phyloP scores from a whole-genome alignment of 2,113 vertebrate species.

The Odocoileus virginianus region DNA sequence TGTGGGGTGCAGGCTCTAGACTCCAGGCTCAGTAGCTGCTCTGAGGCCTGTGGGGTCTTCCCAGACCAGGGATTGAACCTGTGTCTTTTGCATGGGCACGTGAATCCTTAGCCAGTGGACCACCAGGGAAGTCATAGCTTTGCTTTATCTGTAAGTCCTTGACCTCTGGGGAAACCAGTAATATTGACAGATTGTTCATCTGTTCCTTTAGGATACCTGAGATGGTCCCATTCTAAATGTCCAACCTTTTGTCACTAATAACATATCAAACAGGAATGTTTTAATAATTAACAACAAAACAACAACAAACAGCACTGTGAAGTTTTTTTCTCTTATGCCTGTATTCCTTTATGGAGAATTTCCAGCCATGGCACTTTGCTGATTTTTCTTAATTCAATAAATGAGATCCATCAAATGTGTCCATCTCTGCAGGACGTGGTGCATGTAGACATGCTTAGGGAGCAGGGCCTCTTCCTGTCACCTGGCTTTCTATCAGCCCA shows the following conservation, averaged over 20 bases:
- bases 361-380: background rate
- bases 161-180: background rate
- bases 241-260: background rate
- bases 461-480: background rate
- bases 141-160: background rate
- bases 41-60: background rate
- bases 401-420: background rate
- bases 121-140: background rate
- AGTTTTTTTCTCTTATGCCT: background rate
- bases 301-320: background rate
- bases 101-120: background rate
- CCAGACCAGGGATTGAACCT: background rate
- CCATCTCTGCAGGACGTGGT: background rate
- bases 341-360: background rate
- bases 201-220: background rate
- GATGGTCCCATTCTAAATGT: background rate
- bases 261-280: background rate
- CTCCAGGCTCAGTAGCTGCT: background rate
- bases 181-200: background rate
- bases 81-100: rapidly evolving
- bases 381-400: background rate
- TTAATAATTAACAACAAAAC: background rate
- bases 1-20: rapidly evolving
- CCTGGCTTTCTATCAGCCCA: background rate
- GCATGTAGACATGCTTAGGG: background rate